Evolutionary conservation across 2,113 vertebrate genomes (phyloP).

Genomic region (Baryphthengus martii): DNA sequence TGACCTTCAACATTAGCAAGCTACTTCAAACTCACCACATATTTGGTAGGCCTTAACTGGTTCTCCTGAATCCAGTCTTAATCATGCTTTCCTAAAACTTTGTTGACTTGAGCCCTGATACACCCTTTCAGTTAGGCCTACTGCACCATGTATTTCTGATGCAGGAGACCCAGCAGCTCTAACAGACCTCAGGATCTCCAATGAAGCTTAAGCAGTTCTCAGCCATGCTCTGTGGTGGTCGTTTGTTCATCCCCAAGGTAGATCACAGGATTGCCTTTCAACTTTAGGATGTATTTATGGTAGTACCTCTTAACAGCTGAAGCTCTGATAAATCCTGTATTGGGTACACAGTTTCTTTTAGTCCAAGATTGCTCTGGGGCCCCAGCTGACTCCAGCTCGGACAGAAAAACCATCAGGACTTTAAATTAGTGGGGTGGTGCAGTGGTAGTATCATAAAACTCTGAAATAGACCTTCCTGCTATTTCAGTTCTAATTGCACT

Average conservation of each 20-base stretch:
- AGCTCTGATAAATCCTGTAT: neutral
- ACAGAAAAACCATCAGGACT: neutral
- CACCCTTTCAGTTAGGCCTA: neutral
- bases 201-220: neutral
- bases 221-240: neutral
- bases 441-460: neutral
- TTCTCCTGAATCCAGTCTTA: neutral
- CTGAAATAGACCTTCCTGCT: neutral
- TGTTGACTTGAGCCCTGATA: neutral
- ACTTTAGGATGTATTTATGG: neutral
- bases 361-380: neutral
- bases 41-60: neutral
- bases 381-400: neutral
- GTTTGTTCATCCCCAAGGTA: neutral
- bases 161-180: neutral
- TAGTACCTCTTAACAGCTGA: neutral
- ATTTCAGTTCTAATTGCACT: slow-evolving; percentile 24
- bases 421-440: neutral
- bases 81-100: neutral
- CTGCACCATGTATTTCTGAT: neutral
- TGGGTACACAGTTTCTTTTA: neutral
- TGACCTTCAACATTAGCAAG: neutral
- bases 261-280: neutral
- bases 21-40: neutral
- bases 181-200: neutral